Evolutionary conservation across 2,113 vertebrate species (phyloP), one percentile per base, ranked within the genome.

Genomic region (Hoplias malabaricus): DNA sequence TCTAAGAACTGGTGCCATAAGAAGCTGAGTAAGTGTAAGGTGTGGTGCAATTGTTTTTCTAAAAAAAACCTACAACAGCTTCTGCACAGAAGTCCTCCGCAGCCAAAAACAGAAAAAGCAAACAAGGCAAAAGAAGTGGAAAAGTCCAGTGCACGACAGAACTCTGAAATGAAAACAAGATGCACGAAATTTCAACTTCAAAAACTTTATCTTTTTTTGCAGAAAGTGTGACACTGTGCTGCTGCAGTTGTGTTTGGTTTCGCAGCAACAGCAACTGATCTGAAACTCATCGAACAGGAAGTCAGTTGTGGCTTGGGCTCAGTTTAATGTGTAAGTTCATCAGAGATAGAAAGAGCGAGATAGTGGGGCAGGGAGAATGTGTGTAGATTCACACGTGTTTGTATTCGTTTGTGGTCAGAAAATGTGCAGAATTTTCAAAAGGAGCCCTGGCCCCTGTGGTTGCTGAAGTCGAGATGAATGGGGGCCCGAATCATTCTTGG

Each of bases 251-350:
- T 80, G 78, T 87, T 86, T 84, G 86, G 84, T 89, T 83, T 83
- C 87, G 50, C 75, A 86, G 88, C 87, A 91, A 89, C 89, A 79
- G 69, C 56, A 83, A 80, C 42, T 36, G 78, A 82, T 86, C 71
- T 76, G 89, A 90, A 90, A 88, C 87, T 77, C 79, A 86, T 77
- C 79, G 82, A 91, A 89, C 91, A 92, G 92, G 91, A 93, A 93
- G 92, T 91, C 84, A 87, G 91, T 90, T 92, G 92, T 90, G 90
- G 91, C 87, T 86, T 85, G 83, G 89, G 88, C 88, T 42, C 83
- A 89, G 79, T 88, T 77, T 77, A 70, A 83, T 91, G 79, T 89
- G 87, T 89, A 89, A 90, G 87, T 78, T 81, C 63, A 83, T 90
- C 88, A 90, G n/a, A n/a, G n/a, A n/a, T n/a, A n/a, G n/a, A n/a